Conservation (phyloP, 2,797 vertebrate genomes). For the Vipera ursinii region DNA sequence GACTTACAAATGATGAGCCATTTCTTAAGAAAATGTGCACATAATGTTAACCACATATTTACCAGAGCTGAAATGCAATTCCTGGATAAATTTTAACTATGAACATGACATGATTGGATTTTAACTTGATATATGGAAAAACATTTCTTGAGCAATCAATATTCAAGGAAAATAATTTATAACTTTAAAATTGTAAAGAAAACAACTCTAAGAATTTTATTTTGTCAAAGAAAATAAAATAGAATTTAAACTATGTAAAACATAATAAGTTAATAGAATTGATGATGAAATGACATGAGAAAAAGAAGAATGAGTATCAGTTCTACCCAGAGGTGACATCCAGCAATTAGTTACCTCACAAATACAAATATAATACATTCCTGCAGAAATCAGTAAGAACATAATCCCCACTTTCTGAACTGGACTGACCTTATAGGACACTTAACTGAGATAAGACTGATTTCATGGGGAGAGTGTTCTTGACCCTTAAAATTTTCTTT, state of each 20-base stretch:
- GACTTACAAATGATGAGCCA: neutral
- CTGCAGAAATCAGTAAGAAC: neutral
- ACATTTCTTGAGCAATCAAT: neutral
- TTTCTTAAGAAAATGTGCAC: neutral
- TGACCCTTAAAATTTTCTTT: neutral
- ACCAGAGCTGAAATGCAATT: neutral
- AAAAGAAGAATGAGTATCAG: neutral
- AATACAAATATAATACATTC: neutral
- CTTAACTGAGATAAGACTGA: neutral
- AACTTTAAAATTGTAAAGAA: neutral
- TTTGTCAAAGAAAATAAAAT: neutral
- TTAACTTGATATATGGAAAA: neutral
- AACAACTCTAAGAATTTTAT: neutral
- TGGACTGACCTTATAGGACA: neutral
- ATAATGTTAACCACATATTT: neutral
- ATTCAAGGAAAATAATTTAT: neutral
- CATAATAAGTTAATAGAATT: neutral
- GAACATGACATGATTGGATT: neutral
- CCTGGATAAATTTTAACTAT: neutral
- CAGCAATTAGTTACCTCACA: neutral
- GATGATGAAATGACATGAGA: neutral
- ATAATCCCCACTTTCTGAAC: neutral
- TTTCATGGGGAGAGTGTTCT: neutral
- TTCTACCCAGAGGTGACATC: neutral
- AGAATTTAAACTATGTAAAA: neutral